These are phyloP conservation scores for Tachysurus fulvidraco DNA, from an alignment of 2,113 vertebrate species.

Conservation along the genomic window DNA sequence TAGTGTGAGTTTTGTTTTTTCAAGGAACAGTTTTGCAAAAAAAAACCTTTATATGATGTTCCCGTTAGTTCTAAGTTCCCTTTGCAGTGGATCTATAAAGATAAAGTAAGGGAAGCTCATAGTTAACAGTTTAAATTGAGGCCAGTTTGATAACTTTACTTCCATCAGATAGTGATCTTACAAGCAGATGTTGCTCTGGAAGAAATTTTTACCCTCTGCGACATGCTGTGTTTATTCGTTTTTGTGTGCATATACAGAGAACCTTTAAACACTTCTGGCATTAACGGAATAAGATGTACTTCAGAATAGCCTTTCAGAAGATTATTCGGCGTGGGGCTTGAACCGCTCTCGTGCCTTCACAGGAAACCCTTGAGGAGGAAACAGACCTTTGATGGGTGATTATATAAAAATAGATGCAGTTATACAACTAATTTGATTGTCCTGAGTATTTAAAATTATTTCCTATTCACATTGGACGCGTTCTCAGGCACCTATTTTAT, in stretches of 20 bases:
- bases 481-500: not conserved
- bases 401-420: not conserved
- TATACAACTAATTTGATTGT: not conserved
- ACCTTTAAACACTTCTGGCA: not conserved
- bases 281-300: not conserved
- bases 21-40: not conserved
- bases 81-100: not conserved
- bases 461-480: not conserved
- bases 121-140: not conserved
- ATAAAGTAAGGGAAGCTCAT: not conserved
- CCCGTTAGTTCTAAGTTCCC: not conserved
- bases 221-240: constrained; percentile 5
- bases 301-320: not conserved
- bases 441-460: not conserved
- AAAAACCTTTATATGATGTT: not conserved
- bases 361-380: not conserved
- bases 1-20: not conserved
- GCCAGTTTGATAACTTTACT: not conserved
- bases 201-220: not conserved
- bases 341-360: not conserved
- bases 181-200: constrained; percentile 14
- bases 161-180: not conserved
- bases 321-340: not conserved
- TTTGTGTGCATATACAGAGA: constrained; percentile 9
- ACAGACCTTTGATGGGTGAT: not conserved